Percentiles rank a stretch among this genome's conserved stretches.
Evolutionary conservation across 2,888 invertebrate species (phyloP).

Genomic region (Ophioninae sp.): DNA sequence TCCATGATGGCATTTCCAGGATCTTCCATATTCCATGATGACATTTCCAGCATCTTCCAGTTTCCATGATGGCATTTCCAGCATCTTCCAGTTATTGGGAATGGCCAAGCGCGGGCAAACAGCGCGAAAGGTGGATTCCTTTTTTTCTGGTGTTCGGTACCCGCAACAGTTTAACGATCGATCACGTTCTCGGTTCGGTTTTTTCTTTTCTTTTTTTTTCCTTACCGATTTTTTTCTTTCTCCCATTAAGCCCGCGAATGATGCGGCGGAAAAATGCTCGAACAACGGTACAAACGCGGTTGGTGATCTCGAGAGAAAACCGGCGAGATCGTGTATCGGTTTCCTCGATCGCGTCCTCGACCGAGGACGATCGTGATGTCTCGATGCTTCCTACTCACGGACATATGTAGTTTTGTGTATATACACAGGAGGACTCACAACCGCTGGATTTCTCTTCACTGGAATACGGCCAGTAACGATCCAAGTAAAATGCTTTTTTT

Average conservation of each 20-base stretch:
- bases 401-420: neutral
- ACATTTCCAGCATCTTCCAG: no score
- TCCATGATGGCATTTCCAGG: no score
- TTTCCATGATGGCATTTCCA: no score
- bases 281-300: conserved; percentile 58
- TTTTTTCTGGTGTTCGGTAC: neutral
- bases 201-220: neutral
- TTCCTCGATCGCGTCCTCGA: conserved; percentile 60
- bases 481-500: neutral
- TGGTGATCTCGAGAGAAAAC: conserved; percentile 34
- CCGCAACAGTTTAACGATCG: conserved; percentile 42
- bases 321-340: conserved; percentile 52
- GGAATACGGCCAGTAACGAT: neutral
- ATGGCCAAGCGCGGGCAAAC: neutral
- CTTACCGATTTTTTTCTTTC: conserved; percentile 15
- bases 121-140: neutral
- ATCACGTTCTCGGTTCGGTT: conserved; percentile 32
- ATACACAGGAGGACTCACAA: neutral
- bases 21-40: no score
- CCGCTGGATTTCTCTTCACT: neutral
- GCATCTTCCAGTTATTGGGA: neutral
- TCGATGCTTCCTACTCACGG: conserved; percentile 38
- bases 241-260: conserved; percentile 42
- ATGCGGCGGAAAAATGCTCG: conserved; percentile 57
- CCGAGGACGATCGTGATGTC: conserved; percentile 60